A percentile compares a stretch with the other conserved stretches of the same genome.
These are phyloP conservation scores for Nannoperca obscura DNA, from an alignment of 2,797 vertebrate species.

Conservation along the genomic window DNA sequence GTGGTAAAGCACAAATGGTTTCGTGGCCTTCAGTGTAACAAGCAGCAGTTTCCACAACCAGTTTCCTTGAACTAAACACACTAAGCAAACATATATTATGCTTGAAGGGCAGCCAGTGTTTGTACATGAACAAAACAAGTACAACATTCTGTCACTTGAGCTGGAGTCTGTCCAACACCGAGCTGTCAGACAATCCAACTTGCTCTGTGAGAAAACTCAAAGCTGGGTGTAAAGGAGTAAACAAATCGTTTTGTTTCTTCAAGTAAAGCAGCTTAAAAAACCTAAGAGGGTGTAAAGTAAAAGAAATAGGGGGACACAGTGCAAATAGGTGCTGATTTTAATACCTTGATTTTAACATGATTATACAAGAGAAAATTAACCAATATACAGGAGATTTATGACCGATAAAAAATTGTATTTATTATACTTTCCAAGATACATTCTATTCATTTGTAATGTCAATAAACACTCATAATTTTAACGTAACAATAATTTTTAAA, in stretches of 20 bases:
- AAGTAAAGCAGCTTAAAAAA: constrained; percentile 5
- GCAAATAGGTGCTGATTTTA: constrained; percentile 82
- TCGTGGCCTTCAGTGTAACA: constrained; percentile 25
- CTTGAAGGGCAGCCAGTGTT: constrained; percentile 49
- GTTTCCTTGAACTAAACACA: constrained; percentile 18
- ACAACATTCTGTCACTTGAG: constrained; percentile 36
- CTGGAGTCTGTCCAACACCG: constrained; percentile 22
- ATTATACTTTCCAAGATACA: constrained; percentile 89
- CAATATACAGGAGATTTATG: constrained; percentile 87
- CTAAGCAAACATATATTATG: constrained; percentile 34
- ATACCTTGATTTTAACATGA: constrained; percentile 85
- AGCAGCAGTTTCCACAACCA: constrained; percentile 17
- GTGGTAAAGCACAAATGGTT: constrained; percentile 1
- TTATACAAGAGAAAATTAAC: constrained; percentile 86
- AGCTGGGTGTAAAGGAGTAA: constrained; percentile 4
- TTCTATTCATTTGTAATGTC: constrained; percentile 86
- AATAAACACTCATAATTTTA: constrained; percentile 86
- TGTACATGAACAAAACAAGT: constrained; percentile 52
- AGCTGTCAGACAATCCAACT: constrained; percentile 36
- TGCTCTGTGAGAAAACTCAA: constrained; percentile 8
- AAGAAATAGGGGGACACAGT: constrained; percentile 75
- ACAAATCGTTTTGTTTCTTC: background rate
- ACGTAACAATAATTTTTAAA: constrained; percentile 86
- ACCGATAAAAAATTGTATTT: constrained; percentile 87
- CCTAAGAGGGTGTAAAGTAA: constrained; percentile 19